Evolutionary conservation across 2,888 invertebrate genomes (phyloP), one percentile per base, ranked within the genome.

Genomic region (Tipula unca): DNA sequence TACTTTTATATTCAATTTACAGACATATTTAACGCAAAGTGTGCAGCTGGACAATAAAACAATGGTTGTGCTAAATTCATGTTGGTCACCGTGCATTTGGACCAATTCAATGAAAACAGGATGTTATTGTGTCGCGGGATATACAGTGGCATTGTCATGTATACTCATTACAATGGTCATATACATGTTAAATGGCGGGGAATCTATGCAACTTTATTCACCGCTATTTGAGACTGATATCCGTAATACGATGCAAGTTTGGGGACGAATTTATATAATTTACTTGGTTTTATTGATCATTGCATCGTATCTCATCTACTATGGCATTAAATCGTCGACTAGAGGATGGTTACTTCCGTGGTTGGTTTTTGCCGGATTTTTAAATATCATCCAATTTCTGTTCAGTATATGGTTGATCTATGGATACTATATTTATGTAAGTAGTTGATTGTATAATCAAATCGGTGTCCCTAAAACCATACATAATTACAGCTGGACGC

Each of bases 41-140:
- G 69, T 20, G 6, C 25, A 25, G 17, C n/a, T 48, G 5, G 1
- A 25, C 25, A n/a, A n/a, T 14, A 93, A 90, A 13, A 39, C 2
- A 89, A 96, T 96, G 96, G 94, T 93, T 25, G 89, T 95, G 14
- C 88, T 97, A 86, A 92, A 94, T 88, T 95, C 96, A 0, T 97
- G 96, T 90, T 97, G 97, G 97, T 95, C 96, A 5, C 97, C 97
- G 86, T 95, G 95, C 88, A 95, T 97, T 88, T 97, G 96, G 95
- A 94, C 95, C 82, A 94, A 95, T 86, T 93, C 93, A 88, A 93
- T 96, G 3, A 95, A 94, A 89, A 92, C 93, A 36, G 97, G 96
- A 10, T 95, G 95, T 89, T 93, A 93, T 89, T 95, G 95, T 0
- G 95, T 97, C 86, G 96, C 96, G 0, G 94, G 93, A 29, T 97